Base-by-base conservation (phyloP, 2,888 invertebrate species). In the Mechanitis mazaeus region DNA sequence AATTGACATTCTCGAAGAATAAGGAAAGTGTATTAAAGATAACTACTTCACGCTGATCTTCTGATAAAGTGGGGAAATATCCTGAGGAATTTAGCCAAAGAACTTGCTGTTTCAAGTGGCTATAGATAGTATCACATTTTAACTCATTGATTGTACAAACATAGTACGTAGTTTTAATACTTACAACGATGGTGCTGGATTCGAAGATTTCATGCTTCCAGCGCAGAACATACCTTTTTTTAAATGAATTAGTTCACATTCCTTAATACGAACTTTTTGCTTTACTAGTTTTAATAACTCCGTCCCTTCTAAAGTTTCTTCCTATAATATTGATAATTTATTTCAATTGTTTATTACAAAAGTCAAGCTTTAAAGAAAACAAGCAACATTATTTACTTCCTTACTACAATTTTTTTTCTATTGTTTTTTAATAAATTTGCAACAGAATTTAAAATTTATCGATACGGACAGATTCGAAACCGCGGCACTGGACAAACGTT, bases 201-300 rank as follows among this genome's bases (percentile, higher is more conserved):
- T 58, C 0, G 58, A 57, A 2, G n/a, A 20, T 4, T 60, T 56
- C 1, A 60, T 59, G 60, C 74, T 78, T 3, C 74, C 78, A 9
- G 78, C 81, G 58, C 83, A 83, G 59, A 81, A 72, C 75, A 76
- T 79, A 2, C 79, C 76, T 0, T 56, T 55, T 68, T 66, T 4
- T 53, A 6, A 33, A 42, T 5, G 57, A 53, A 6, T 35, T 7
- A 2, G 33, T 11, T 47, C 64, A 66, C 3, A 45, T 11, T 7
- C 7, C 12, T 54, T 50, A 33, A 20, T 42, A 50, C 46, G 58
- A n/a, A 75, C 47, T 2, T 55, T 67, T 55, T 77, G 77, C 7
- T n/a, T 35, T 4, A 76, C 70, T 3, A 70, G 61, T 53, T 74
- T 75, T n/a, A 75, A 54, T 4, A 55, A 50, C 4, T 64, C 38